phyloP scores from a whole-genome alignment of 2,797 vertebrate species.

The Spinus olivaceus region DNA sequence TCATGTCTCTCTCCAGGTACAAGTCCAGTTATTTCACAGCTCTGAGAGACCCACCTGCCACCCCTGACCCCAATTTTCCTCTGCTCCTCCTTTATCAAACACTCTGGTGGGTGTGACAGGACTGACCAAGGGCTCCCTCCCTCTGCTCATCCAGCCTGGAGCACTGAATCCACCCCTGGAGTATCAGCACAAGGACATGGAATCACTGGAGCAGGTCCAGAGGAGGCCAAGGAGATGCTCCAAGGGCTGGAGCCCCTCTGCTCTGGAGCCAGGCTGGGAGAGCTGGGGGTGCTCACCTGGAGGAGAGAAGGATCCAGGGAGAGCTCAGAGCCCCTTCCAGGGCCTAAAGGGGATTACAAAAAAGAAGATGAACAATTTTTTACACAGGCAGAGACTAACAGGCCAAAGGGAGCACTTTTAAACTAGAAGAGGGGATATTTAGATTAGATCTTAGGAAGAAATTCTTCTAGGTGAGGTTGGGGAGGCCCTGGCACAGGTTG shows the following conservation, averaged over 20 bases:
- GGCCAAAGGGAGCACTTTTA: neutral
- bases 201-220: neutral
- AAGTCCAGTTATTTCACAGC: neutral
- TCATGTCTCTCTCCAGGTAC: neutral
- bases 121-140: neutral
- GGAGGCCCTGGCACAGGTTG: fast-evolving
- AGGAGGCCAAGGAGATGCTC: fast-evolving
- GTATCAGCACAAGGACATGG: neutral
- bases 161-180: neutral
- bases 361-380: neutral
- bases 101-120: neutral
- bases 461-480: fast-evolving
- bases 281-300: neutral
- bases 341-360: fast-evolving
- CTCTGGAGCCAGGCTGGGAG: neutral
- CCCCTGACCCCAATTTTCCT: fast-evolving
- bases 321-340: neutral
- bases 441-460: neutral
- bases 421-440: neutral
- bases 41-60: neutral
- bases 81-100: neutral
- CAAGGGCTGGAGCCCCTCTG: neutral
- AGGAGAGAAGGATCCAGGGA: neutral
- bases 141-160: neutral
- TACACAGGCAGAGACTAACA: neutral